Conservation (phyloP, 2,888 invertebrate genomes). For the Tenthredo mesomela region DNA sequence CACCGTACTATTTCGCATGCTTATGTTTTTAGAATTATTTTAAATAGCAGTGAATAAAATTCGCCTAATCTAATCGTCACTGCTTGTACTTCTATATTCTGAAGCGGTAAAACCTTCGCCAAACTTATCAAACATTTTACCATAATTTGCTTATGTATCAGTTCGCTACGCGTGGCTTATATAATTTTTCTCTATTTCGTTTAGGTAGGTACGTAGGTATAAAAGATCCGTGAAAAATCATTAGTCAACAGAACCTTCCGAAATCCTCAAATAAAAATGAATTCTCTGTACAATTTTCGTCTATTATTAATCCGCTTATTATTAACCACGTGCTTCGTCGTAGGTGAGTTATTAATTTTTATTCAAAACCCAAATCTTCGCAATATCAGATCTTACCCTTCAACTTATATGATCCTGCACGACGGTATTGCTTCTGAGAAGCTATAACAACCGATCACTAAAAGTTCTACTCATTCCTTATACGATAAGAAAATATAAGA, state of each 20-base stretch:
- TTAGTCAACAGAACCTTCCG: neutral
- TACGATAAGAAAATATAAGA: neutral
- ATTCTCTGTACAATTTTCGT: neutral
- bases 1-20: neutral
- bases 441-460: neutral
- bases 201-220: neutral
- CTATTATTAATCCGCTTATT: neutral
- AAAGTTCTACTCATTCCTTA: neutral
- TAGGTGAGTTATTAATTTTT: slow-evolving; percentile 16
- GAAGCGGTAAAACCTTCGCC: neutral
- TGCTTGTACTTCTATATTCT: slow-evolving; percentile 5
- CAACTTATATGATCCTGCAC: neutral
- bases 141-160: slow-evolving; percentile 48
- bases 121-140: slow-evolving; percentile 30
- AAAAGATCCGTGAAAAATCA: slow-evolving; percentile 4
- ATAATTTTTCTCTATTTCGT: neutral
- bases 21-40: neutral
- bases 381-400: neutral
- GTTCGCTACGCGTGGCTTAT: slow-evolving; percentile 6
- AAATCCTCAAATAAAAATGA: neutral
- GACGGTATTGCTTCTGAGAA: neutral
- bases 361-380: neutral
- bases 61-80: neutral
- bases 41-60: neutral
- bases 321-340: slow-evolving; percentile 13